These are phyloP conservation scores for Anas platyrhynchos DNA, from an alignment of 2,113 vertebrate genomes.

Conservation along the genomic window DNA sequence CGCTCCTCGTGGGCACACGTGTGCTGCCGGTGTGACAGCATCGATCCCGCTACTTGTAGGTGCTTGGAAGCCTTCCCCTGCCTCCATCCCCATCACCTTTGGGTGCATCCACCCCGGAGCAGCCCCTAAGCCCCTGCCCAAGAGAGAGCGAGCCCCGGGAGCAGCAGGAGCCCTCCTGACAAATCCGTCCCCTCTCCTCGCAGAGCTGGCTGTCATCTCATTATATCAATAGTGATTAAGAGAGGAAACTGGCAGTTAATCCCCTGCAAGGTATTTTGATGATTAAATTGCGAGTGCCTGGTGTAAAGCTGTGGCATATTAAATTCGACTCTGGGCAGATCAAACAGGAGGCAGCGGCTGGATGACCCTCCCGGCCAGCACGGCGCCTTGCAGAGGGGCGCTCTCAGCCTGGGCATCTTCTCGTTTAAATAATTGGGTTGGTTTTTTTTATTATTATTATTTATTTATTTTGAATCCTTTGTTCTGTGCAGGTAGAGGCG, in stretches of 20 bases:
- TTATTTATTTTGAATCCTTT: rapidly evolving
- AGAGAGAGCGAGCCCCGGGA: neutral
- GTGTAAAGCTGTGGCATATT: neutral
- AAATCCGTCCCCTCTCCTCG: neutral
- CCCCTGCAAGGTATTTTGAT: slow-evolving; percentile 31
- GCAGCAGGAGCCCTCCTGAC: neutral
- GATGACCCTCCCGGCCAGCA: neutral
- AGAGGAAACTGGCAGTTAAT: slow-evolving; percentile 40
- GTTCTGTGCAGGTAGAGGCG: neutral
- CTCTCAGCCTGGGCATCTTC: rapidly evolving
- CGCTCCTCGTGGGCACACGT: rapidly evolving
- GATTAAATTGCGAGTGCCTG: slow-evolving; percentile 13
- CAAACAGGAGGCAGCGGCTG: neutral
- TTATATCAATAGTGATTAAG: slow-evolving; percentile 23
- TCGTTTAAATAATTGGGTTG: neutral
- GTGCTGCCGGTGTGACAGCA: neutral
- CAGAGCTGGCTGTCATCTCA: neutral
- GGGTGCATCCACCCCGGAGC: neutral
- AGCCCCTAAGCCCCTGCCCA: neutral
- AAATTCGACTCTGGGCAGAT: neutral
- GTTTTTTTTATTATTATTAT: neutral
- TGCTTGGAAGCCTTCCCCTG: neutral
- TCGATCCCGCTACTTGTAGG: neutral
- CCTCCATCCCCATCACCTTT: neutral
- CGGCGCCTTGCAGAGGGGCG: neutral